phyloP scores from a whole-genome alignment of 2,113 vertebrate species.

The Amphiprion ocellaris region DNA sequence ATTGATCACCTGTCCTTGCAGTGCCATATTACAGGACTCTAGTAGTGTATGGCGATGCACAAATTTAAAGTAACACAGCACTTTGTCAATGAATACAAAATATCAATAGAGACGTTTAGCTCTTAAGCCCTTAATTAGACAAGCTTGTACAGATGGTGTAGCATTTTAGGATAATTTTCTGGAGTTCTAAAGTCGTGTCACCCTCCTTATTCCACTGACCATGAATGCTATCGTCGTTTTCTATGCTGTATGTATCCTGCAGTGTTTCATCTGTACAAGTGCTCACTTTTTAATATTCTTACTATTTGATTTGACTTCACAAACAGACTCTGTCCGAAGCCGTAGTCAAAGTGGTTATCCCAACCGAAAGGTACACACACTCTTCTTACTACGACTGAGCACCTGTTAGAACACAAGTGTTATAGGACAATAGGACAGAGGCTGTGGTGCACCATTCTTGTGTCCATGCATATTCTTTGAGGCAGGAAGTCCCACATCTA shows the following conservation, averaged over 20 bases:
- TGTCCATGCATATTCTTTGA: constrained; percentile 32
- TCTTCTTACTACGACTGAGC: constrained; percentile 80
- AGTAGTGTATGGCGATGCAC: background rate
- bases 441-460: constrained; percentile 43
- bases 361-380: constrained; percentile 89
- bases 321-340: constrained; percentile 91
- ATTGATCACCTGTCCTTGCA: constrained; percentile 1
- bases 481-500: constrained; percentile 51
- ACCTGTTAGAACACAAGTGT: constrained; percentile 76
- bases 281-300: constrained; percentile 84
- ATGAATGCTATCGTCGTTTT: constrained; percentile 61
- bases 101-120: background rate
- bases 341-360: constrained; percentile 91
- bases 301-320: constrained; percentile 88
- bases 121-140: constrained; percentile 6
- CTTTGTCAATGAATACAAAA: constrained; percentile 17
- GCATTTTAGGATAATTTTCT: background rate
- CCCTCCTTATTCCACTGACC: constrained; percentile 40
- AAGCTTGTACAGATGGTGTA: background rate
- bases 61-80: too few species aligned
- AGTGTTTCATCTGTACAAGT: constrained; percentile 84
- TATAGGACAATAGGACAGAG: constrained; percentile 56
- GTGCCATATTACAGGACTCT: background rate
- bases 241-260: constrained; percentile 82
- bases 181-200: constrained; percentile 27